These are phyloP conservation scores for Rhabdomys dilectus DNA, from an alignment of 2,113 vertebrate species.

Conservation along the genomic window DNA sequence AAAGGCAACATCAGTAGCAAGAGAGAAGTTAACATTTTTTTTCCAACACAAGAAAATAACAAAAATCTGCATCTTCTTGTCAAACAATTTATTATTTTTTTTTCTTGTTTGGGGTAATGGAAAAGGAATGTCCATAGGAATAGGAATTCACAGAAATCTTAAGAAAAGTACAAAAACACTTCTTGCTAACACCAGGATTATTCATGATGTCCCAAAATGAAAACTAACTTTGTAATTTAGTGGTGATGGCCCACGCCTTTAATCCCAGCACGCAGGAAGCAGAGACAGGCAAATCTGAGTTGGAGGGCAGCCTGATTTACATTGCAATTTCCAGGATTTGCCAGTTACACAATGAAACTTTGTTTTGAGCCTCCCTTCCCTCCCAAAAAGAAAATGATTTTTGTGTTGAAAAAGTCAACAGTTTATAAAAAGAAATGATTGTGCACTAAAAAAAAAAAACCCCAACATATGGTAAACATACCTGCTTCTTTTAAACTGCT, in stretches of 20 bases:
- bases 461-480: slow-evolving; percentile 75
- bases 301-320: background rate
- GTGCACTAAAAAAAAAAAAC: slow-evolving; percentile 30
- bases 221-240: background rate
- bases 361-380: background rate
- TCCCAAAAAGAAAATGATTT: background rate
- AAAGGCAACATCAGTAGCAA: slow-evolving; percentile 21
- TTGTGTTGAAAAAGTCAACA: background rate
- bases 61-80: background rate
- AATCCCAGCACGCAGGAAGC: background rate
- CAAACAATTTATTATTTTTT: background rate
- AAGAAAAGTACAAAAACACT: background rate
- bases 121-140: background rate
- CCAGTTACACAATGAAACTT: background rate
- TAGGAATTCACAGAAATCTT: background rate
- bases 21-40: background rate
- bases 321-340: background rate
- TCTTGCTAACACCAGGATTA: background rate
- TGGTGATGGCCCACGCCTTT: background rate
- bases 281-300: background rate
- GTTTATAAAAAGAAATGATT: background rate
- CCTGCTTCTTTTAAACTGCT: slow-evolving; percentile 94
- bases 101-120: background rate
- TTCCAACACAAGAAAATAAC: slow-evolving; percentile 24
- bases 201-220: background rate